These are phyloP conservation scores for Phyllostomus discolor DNA, from an alignment of 2,113 vertebrate genomes.

Conservation along the genomic window DNA sequence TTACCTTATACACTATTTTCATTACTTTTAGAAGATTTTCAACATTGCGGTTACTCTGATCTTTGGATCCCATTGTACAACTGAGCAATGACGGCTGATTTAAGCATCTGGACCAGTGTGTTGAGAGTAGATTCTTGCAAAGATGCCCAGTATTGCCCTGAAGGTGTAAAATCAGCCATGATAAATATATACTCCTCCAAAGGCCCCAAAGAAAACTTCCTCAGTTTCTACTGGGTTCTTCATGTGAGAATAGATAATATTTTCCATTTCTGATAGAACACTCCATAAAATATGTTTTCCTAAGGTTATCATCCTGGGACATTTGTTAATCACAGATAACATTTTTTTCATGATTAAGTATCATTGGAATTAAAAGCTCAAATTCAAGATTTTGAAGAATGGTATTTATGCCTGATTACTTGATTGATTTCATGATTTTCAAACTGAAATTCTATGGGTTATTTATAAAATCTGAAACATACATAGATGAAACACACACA, in stretches of 20 bases:
- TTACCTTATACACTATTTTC: constrained; percentile 71
- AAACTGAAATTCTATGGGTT: neutral
- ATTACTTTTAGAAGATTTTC: constrained; percentile 61
- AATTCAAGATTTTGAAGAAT: constrained; percentile 27
- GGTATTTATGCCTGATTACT: neutral
- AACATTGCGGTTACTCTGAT: fast-evolving
- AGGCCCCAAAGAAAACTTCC: neutral
- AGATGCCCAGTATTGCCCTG: constrained; percentile 72
- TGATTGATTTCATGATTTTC: constrained; percentile 2
- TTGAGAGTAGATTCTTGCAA: constrained; percentile 62
- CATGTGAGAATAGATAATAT: neutral
- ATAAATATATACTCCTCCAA: neutral
- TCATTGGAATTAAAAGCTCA: constrained; percentile 30
- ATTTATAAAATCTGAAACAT: neutral
- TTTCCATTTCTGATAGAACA: constrained; percentile 13
- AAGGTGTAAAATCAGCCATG: neutral
- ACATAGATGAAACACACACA: neutral
- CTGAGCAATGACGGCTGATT: neutral
- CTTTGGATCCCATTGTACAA: fast-evolving
- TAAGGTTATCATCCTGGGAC: neutral
- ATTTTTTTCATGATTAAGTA: neutral
- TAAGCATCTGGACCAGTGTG: constrained; percentile 70
- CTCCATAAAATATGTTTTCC: neutral
- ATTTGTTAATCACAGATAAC: neutral
- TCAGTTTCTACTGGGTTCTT: neutral